Evolutionary conservation across 2,797 vertebrate genomes (phyloP), one percentile per base, ranked within the genome.

Genomic region (Sebastes itinus): DNA sequence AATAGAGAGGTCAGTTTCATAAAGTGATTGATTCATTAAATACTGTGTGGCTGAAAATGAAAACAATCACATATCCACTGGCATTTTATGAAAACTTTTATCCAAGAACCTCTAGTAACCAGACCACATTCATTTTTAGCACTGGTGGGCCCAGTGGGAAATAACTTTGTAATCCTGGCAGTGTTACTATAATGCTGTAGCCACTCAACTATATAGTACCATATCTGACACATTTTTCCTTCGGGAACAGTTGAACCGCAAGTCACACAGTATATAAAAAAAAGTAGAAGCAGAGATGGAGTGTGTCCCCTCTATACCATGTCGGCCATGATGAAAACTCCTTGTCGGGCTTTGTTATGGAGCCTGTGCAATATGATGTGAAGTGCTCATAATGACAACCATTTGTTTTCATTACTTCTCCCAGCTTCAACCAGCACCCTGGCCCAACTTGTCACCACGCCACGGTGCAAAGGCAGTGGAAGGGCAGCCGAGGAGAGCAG

Each of bases 361-460:
- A 77, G 75, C 67, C 23, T 59, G 77, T 79, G 83, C 85, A 75
- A 87, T 91, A 90, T 77, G 83, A 89, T 83, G 86, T 85, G 88
- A 90, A 86, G 85, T 83, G 83, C 69, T 82, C 32, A 72, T 93
- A 93, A 95, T 92, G 90, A 89, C 83, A 85, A 70, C 80, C 90
- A 94, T 95, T 95, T 88, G 82, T 96, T 95, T 93, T 92, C 91
- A 94, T 95, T 94, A 94, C 70, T 87, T 81, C 71, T 78, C 28
- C 70, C 38, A 33, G 80, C 82, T 73, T 91, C 89, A 80, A 66
- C 74, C 78, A 69, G 77, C 66, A 79, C 75, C 66, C 59, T 52
- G 70, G 72, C 63, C 68, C 69, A 90, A 90, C 87, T 87, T 82
- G 83, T 91, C 86, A 88, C 61, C 22, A 33, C 33, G 72, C 32